These are phyloP conservation scores for Taxidea taxus DNA, from an alignment of 2,113 vertebrate species.

Conservation along the genomic window DNA sequence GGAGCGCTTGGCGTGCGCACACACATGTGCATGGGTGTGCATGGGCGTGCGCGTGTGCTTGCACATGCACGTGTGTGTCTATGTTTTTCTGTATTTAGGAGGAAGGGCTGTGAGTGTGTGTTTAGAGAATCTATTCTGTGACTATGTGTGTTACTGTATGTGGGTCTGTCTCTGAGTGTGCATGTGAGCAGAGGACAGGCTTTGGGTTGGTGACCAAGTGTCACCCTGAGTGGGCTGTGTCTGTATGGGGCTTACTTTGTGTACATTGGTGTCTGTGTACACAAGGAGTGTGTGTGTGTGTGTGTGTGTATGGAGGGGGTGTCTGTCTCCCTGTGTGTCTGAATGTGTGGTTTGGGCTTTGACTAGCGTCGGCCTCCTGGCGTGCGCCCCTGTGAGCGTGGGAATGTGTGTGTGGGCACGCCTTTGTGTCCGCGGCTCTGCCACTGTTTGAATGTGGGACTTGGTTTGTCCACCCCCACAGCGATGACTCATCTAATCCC, in stretches of 20 bases:
- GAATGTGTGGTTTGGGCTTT: neutral
- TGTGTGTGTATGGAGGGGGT: neutral
- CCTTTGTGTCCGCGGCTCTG: slow-evolving; percentile 3
- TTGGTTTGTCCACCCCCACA: neutral
- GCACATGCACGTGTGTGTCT: too few relatives aligned
- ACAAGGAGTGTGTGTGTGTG: neutral
- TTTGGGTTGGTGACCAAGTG: neutral
- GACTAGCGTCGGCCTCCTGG: neutral
- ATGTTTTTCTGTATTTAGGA: neutral
- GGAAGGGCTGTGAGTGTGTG: neutral
- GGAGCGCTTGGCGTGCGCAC: neutral
- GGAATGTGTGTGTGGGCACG: neutral
- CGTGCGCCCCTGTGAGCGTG: neutral
- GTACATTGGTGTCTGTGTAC: neutral
- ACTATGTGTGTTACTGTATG: too few relatives aligned
- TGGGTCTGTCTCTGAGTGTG: neutral
- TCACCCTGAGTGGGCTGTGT: neutral
- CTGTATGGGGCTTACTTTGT: neutral
- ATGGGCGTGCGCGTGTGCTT: neutral
- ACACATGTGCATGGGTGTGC: neutral
- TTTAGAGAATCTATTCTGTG: neutral
- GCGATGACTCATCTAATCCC: slow-evolving; percentile 47
- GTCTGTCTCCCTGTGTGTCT: neutral
- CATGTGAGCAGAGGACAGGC: neutral
- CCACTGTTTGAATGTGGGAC: neutral